These are phyloP conservation scores for Molossus molossus DNA, from an alignment of 2,797 vertebrate genomes.

Conservation along the genomic window DNA sequence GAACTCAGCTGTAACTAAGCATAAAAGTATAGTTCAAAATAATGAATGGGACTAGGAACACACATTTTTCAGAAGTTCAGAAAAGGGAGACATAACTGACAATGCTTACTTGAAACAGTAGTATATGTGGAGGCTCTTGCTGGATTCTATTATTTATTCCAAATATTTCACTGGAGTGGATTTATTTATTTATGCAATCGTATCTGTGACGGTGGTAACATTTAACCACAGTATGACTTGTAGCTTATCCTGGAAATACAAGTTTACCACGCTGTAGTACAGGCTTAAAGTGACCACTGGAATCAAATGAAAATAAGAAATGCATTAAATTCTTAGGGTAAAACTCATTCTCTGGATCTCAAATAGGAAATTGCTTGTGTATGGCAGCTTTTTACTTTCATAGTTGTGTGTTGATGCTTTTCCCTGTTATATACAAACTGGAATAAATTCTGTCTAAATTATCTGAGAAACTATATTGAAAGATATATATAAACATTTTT, in stretches of 20 bases:
- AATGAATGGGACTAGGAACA: constrained; percentile 28
- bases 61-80: constrained; percentile 69
- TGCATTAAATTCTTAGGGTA: constrained; percentile 70
- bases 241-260: constrained; percentile 78
- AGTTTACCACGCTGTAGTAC: constrained; percentile 56
- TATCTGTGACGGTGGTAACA: constrained; percentile 64
- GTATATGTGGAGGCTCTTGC: constrained; percentile 58
- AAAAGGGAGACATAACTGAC: not conserved
- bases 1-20: not conserved
- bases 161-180: constrained; percentile 80
- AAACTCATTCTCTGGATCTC: constrained; percentile 74
- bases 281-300: constrained; percentile 68
- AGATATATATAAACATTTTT: not conserved
- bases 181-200: constrained; percentile 81
- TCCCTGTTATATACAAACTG: constrained; percentile 22
- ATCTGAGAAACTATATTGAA: constrained; percentile 29
- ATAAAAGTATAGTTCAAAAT: constrained; percentile 6
- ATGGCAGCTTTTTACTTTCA: constrained; percentile 41
- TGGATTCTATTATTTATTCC: constrained; percentile 82
- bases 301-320: constrained; percentile 82
- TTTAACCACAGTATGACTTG: constrained; percentile 75
- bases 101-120: constrained; percentile 80
- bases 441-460: not conserved
- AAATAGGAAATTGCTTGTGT: constrained; percentile 63
- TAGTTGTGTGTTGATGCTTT: constrained; percentile 54